Percentiles rank a stretch among this genome's conserved stretches.
These are phyloP conservation scores for Temnothorax longispinosus DNA, from an alignment of 1,140 invertebrate species.

Conservation along the genomic window DNA sequence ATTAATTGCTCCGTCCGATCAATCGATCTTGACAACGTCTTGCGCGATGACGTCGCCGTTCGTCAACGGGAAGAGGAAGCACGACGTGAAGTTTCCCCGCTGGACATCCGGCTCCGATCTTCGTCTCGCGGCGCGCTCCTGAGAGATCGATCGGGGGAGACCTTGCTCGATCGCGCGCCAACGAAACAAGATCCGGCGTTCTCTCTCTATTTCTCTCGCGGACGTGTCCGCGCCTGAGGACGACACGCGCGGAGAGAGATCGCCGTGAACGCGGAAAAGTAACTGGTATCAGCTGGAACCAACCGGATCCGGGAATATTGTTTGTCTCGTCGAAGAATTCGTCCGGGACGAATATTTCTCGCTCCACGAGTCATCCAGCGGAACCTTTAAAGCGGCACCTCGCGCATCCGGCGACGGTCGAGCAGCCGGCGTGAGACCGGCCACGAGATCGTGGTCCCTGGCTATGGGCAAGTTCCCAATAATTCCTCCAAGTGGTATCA, in stretches of 20 bases:
- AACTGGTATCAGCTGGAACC: neutral
- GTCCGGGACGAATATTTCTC: no score
- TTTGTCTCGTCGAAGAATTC: neutral
- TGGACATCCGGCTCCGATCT: conserved; percentile 22
- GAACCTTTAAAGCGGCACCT: no score
- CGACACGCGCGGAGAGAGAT: neutral
- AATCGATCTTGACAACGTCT: neutral
- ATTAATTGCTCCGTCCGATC: neutral
- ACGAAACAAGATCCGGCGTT: neutral
- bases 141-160: conserved; percentile 1
- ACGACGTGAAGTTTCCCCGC: neutral
- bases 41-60: conserved; percentile 28
- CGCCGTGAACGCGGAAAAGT: conserved; percentile 1
- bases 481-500: conserved; percentile 72
- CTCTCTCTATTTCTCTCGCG: neutral
- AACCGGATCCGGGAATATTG: neutral
- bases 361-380: no score
- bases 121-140: neutral
- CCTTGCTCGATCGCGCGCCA: conserved; percentile 5
- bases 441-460: conserved; percentile 67
- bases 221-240: conserved; percentile 2
- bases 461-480: conserved; percentile 82
- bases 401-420: no score
- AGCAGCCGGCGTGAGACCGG: conserved; percentile 46
- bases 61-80: neutral